Evolutionary conservation across 2,888 invertebrate species (phyloP).

Genomic region (Tolmerus cingulatus): DNA sequence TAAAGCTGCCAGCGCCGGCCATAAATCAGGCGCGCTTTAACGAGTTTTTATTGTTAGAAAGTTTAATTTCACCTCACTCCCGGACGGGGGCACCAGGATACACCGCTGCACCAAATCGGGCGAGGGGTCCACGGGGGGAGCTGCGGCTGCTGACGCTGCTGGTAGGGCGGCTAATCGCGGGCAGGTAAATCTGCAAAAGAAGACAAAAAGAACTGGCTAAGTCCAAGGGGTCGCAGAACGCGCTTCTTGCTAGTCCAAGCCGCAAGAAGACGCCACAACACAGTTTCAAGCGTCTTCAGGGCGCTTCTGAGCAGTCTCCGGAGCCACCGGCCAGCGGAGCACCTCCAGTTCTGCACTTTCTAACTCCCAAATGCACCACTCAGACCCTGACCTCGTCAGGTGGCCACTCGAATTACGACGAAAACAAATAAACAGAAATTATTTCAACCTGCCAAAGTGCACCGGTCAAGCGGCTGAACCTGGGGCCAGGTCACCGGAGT

Average conservation of each 20-base stretch:
- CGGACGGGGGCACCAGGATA: slow-evolving; percentile 8
- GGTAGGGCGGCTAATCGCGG: background rate
- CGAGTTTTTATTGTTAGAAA: slow-evolving; percentile 21
- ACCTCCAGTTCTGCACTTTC: background rate
- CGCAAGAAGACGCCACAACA: background rate
- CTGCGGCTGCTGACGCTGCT: background rate
- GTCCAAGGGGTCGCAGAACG: background rate
- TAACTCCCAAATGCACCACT: background rate
- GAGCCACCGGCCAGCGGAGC: background rate
- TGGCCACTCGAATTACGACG: background rate
- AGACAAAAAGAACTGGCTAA: background rate
- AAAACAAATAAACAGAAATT: background rate
- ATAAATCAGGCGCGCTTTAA: slow-evolving; percentile 26
- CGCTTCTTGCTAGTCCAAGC: background rate
- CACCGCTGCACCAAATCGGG: background rate
- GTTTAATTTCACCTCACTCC: slow-evolving; percentile 12
- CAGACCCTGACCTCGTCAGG: background rate
- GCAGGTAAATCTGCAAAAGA: background rate
- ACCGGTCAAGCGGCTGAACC: background rate
- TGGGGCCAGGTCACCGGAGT: background rate
- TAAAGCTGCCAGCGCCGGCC: background rate
- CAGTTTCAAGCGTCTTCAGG: background rate
- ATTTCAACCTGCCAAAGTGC: background rate
- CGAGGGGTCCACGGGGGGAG: background rate
- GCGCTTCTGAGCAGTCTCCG: background rate